phyloP scores from a whole-genome alignment of 1,140 invertebrate species.

The Philotrypesis tridentata region DNA sequence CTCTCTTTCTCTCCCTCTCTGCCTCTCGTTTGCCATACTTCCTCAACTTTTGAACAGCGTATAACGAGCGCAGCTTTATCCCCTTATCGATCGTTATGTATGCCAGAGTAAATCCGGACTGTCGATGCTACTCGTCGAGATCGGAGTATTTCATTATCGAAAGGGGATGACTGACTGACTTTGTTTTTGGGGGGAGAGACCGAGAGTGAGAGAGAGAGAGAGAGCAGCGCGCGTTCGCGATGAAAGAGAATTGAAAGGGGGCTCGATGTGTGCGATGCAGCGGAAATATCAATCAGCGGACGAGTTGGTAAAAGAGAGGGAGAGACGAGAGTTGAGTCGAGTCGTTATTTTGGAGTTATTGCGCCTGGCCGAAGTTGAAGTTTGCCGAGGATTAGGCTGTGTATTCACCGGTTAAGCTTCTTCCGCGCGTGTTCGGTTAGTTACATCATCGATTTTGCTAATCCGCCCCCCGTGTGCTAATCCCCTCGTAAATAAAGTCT shows the following conservation, averaged over 20 bases:
- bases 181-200: not conserved
- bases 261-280: not conserved
- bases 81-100: not conserved
- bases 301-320: not conserved
- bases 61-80: slow-evolving; percentile 10
- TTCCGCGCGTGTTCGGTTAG: not conserved
- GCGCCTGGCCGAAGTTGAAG: not conserved
- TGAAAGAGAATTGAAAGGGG: not conserved
- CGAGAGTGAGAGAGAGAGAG: no score
- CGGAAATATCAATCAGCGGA: slow-evolving; percentile 8
- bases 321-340: no score
- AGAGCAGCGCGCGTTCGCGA: no score
- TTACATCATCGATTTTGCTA: not conserved
- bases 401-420: not conserved
- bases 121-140: not conserved
- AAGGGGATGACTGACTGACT: not conserved
- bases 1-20: not conserved
- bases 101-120: not conserved
- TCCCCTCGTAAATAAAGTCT: no score
- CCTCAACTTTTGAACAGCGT: not conserved
- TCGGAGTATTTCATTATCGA: slow-evolving; percentile 11
- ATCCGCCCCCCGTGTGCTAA: not conserved
- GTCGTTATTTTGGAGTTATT: not conserved
- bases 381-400: not conserved
- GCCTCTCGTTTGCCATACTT: not conserved